Evolutionary conservation across 2,113 vertebrate genomes (phyloP), one percentile per base, ranked within the genome.

Genomic region (Ornithorhynchus anatinus): DNA sequence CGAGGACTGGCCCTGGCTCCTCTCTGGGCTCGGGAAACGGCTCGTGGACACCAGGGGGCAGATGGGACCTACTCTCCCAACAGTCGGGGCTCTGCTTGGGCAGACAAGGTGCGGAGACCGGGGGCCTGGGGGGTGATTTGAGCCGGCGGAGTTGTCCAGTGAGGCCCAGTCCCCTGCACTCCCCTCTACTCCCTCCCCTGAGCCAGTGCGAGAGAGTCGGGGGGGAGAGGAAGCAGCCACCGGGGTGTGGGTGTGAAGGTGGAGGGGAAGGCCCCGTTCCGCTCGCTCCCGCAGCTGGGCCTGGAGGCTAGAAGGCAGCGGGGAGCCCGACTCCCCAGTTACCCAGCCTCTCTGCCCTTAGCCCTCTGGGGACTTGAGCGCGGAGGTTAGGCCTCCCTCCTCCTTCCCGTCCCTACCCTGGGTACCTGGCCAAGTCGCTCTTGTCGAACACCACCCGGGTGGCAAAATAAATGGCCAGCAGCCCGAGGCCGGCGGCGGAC

Each of bases 401-500:
- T 1, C 14, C 3, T 76, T 58, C 37, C 4, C 3, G 27, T 31
- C 7, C 51, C 68, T 90, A 92, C 82, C 88, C 60, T 0, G 84
- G 86, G 37, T 53, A 82, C 57, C 81, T 94, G 9, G 77, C 82
- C 86, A 96, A 89, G 81, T 97, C 95, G 0, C 74, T 85, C 70
- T 91, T 93, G 45, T 94, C 93, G 79, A 95, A 96, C 47, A 95
- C 87, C 0, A 96, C 92, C 82, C 87, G 92, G 64, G 91, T 92
- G 7, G 95, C 94, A 53, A 96, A 95, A 79, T 93, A 93, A 67
- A 96, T 91, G 59, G 94, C 94, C 1, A 96, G 85, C 17, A 95
- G 65, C 2, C 95, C 94, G 15, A 96, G 81, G n/a, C 58, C 85
- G 0, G 92, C 91, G 0, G 96, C 94, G 0, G 92, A 94, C n/a